Evolutionary conservation across 2,888 invertebrate genomes (phyloP), one percentile per base, ranked within the genome.

Genomic region (Pycnomerus fuliginosus): DNA sequence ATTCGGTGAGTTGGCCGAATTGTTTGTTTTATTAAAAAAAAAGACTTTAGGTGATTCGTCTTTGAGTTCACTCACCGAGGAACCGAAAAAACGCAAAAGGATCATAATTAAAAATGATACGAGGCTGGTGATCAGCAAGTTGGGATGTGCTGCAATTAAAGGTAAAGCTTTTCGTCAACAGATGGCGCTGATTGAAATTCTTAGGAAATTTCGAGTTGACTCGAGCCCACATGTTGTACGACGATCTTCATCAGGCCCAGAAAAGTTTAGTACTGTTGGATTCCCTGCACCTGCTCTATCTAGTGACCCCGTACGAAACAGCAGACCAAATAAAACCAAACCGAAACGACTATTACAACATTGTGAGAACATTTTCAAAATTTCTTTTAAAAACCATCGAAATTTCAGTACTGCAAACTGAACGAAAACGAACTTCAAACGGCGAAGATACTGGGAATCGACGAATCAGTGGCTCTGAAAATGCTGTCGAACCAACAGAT

Each of bases 91-190:
- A 30, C 52, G 45, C 25, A 36, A 25, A 59, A 59, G 40, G 60
- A 51, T 64, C 20, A 53, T 60, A 14, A 44, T 66, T 13, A 60
- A 53, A 27, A 64, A 56, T 48, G 48, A 57, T 37, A 65, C 62
- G 3, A 66, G 64, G 54, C 39, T 68, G 35, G 53, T 76, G 28
- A 76, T 87, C 20, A 86, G 83, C 52, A 73, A 74, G 50, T 71
- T 93, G 16, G 94, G 94, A 7, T 77, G 73, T 51, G 92, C 94
- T 1, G 87, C 91, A 15, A 88, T 90, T 58, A 90, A 87, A 79
- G 90, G 88, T 57, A 40, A 16, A 17, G 13, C 3, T 16, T 3
- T 25, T 4, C 8, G 8, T 20, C 5, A 8, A 20, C 8, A 20
- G 8, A 20, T 20, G 8, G 5, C 8, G 20, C 5, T 20, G 20